Conservation (phyloP, 2,888 invertebrate genomes). For the Rhogogaster chlorosoma region DNA sequence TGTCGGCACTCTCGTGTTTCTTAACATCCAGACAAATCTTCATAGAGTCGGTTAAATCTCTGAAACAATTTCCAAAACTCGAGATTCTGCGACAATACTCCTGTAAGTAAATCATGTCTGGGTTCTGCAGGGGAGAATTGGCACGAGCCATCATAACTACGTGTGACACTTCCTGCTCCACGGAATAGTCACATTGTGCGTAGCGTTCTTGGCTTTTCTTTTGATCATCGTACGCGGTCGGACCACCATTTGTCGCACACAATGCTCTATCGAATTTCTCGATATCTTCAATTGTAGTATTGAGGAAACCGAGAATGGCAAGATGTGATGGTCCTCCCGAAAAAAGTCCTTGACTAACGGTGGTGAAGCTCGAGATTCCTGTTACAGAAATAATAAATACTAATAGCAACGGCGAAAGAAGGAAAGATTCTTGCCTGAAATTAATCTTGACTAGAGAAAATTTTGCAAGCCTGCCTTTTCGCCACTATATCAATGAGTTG, state of each 20-base stretch:
- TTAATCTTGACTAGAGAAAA: neutral
- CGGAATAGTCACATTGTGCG: neutral
- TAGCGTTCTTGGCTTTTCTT: neutral
- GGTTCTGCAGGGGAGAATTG: too few species aligned
- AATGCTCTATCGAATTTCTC: neutral
- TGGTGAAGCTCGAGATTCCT: neutral
- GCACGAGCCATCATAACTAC: neutral
- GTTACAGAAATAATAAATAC: neutral
- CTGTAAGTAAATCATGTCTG: neutral
- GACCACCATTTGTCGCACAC: neutral
- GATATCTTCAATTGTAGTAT: neutral
- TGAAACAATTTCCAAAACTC: neutral
- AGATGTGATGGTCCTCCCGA: neutral
- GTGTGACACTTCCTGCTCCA: neutral
- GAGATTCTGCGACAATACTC: neutral
- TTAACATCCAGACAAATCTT: conserved; percentile 5
- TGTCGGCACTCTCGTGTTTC: conserved; percentile 1
- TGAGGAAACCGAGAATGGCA: neutral
- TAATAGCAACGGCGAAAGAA: neutral
- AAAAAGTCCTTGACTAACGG: neutral
- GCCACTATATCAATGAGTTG: too few species aligned
- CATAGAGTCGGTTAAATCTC: neutral
- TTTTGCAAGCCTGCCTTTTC: too few species aligned
- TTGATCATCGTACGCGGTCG: neutral
- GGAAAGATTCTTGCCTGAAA: neutral